Percentiles rank a stretch among this genome's conserved stretches.
Evolutionary conservation across 2,113 vertebrate species (phyloP).

Genomic region (Rhodinocichla rosea): DNA sequence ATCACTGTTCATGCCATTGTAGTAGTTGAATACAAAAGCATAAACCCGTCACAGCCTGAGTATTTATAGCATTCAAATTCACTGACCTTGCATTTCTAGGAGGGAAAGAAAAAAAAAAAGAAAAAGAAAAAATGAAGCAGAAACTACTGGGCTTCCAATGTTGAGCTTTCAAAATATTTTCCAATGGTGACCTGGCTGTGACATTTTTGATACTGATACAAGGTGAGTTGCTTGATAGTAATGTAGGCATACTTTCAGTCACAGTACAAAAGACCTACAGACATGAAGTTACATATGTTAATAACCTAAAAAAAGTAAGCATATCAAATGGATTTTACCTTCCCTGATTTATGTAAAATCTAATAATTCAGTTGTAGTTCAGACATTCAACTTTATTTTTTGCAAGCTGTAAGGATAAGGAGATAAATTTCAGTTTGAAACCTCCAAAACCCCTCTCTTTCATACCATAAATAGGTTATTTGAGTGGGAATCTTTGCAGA

Average conservation of each 20-base stretch:
- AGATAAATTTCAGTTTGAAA: neutral
- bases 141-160: neutral
- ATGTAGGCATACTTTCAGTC: neutral
- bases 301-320: neutral
- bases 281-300: neutral
- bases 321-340: neutral
- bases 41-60: neutral
- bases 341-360: neutral
- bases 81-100: neutral
- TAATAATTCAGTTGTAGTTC: neutral
- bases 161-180: neutral
- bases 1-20: neutral
- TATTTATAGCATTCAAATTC: neutral
- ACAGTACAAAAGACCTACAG: neutral
- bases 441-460: neutral
- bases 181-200: neutral
- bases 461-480: neutral
- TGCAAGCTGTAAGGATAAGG: neutral
- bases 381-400: neutral
- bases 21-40: neutral
- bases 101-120: too few species aligned
- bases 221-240: neutral
- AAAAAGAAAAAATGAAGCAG: too few species aligned
- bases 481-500: neutral
- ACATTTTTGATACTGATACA: neutral